Percentiles rank a stretch among this genome's conserved stretches.
phyloP scores from a whole-genome alignment of 2,888 invertebrate species.

The Cristatella mucedo region DNA sequence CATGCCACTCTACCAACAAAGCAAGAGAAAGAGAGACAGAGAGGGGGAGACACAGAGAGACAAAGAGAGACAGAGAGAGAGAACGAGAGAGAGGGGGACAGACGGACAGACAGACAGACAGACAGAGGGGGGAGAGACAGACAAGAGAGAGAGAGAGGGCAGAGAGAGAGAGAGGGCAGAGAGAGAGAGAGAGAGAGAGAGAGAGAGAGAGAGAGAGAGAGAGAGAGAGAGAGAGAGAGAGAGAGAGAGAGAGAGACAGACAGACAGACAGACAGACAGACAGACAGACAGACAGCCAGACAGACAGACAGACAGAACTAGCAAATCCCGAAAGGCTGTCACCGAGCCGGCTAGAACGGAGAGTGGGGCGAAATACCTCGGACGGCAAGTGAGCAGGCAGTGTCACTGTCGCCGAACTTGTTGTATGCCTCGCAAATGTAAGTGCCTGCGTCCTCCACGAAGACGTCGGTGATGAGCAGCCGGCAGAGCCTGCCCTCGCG shows the following conservation, averaged over 20 bases:
- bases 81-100: too few species aligned
- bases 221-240: slow-evolving; percentile 1
- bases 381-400: slow-evolving; percentile 22
- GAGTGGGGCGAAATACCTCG: slow-evolving; percentile 15
- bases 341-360: neutral
- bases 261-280: slow-evolving; percentile 4
- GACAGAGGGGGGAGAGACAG: too few species aligned
- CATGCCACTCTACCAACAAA: too few species aligned
- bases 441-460: slow-evolving; percentile 28
- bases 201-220: slow-evolving; percentile 8
- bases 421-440: slow-evolving; percentile 31
- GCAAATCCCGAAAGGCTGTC: neutral
- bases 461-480: slow-evolving; percentile 43
- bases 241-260: neutral
- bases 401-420: slow-evolving; percentile 28
- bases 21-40: too few species aligned
- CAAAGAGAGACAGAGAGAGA: too few species aligned
- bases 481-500: slow-evolving; percentile 44
- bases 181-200: slow-evolving; percentile 11
- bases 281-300: neutral
- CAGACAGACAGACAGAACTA: neutral
- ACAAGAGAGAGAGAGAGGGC: too few species aligned
- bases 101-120: too few species aligned
- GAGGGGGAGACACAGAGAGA: too few species aligned
- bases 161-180: too few species aligned